phyloP scores from a whole-genome alignment of 2,888 invertebrate species.

The Phymatocera aterrima region DNA sequence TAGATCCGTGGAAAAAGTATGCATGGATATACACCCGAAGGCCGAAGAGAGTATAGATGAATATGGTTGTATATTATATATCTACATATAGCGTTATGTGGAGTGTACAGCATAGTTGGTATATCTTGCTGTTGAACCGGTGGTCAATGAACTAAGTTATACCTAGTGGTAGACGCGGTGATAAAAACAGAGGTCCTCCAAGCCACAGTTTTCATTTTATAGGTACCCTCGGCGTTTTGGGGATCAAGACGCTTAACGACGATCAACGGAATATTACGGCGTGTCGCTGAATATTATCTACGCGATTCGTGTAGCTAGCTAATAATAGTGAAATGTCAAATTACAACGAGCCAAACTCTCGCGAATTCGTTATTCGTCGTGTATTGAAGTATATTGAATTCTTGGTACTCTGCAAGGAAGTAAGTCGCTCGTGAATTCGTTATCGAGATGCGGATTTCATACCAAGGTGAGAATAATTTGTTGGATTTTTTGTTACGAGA shows the following conservation, averaged over 20 bases:
- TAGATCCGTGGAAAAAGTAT: conserved; percentile 27
- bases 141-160: conserved; percentile 37
- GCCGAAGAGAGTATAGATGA: conserved; percentile 32
- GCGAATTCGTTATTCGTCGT: not conserved
- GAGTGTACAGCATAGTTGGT: not conserved
- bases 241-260: conserved; percentile 19
- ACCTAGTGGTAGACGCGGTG: conserved; percentile 33
- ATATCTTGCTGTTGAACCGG: conserved; percentile 25
- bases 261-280: not conserved
- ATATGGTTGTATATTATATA: not conserved
- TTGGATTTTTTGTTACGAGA: not conserved
- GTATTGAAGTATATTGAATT: not conserved
- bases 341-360: not conserved
- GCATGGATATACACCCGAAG: no score
- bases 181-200: conserved; percentile 25
- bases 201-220: not conserved
- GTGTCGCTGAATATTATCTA: conserved; percentile 7
- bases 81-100: not conserved
- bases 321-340: no score
- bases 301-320: conserved; percentile 16
- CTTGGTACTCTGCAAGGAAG: conserved; percentile 2
- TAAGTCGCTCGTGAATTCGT: not conserved
- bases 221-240: not conserved
- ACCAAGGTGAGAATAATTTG: conserved; percentile 9
- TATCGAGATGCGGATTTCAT: not conserved